Conservation (phyloP, 2,797 vertebrate genomes). For the Lepus townsendii region DNA sequence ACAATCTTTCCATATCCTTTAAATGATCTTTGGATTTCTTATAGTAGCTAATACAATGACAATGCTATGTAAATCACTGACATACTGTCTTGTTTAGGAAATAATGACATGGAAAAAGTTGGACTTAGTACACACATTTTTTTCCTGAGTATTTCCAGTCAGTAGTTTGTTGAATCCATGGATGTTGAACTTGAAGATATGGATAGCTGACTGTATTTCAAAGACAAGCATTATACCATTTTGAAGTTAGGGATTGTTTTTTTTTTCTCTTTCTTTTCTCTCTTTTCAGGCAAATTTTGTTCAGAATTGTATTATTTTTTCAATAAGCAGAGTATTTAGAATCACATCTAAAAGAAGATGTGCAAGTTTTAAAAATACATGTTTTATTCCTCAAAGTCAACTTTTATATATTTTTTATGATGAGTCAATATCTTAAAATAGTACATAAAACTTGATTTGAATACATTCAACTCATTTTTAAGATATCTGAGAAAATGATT, state of each 20-base stretch:
- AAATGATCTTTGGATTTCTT: neutral
- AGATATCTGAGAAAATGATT: neutral
- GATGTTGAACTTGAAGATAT: neutral
- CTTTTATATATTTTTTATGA: slow-evolving; percentile 10
- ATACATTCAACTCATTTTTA: slow-evolving; percentile 30
- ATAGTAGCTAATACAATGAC: neutral
- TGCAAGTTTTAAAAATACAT: neutral
- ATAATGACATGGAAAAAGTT: neutral
- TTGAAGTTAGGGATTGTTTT: neutral
- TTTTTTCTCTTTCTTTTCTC: slow-evolving; percentile 43
- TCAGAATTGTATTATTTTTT: neutral
- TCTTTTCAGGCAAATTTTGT: neutral
- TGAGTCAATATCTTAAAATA: neutral
- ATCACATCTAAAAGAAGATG: neutral
- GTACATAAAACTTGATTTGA: neutral
- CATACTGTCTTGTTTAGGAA: too few species aligned
- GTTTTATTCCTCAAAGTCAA: neutral
- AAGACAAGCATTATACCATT: neutral
- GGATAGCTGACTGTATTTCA: neutral
- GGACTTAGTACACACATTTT: neutral
- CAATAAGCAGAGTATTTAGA: neutral
- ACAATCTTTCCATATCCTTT: neutral
- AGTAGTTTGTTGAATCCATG: neutral
- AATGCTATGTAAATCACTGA: neutral
- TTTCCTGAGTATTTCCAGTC: neutral